phyloP scores from a whole-genome alignment of 1,140 invertebrate genomes.

The Hesperophylax magnus region DNA sequence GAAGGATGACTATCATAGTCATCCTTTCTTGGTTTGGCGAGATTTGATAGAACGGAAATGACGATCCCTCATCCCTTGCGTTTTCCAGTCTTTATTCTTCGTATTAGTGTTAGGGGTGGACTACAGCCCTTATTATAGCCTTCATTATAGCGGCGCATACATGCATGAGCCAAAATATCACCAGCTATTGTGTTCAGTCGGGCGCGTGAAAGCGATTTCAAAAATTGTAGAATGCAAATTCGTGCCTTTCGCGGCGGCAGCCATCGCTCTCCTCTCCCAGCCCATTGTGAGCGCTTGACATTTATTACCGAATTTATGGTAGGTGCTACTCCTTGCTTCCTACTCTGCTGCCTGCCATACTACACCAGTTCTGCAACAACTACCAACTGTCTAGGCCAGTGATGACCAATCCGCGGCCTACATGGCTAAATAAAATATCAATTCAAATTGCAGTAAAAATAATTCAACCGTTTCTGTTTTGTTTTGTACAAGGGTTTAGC shows the following conservation, averaged over 20 bases:
- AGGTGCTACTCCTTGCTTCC: neutral
- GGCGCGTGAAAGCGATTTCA: conserved; percentile 35
- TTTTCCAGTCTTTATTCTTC: neutral
- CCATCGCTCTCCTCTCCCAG: conserved; percentile 31
- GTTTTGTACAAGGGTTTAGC: too few species aligned
- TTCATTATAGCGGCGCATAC: conserved; percentile 31
- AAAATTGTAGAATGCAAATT: conserved; percentile 40
- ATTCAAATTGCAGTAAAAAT: too few species aligned
- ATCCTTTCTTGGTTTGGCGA: neutral
- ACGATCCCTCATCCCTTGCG: neutral
- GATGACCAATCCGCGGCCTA: too few species aligned
- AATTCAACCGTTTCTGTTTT: too few species aligned
- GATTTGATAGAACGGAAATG: conserved; percentile 12
- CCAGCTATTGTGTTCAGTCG: neutral
- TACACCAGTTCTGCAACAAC: neutral
- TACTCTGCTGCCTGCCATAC: neutral
- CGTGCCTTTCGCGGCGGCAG: conserved; percentile 26
- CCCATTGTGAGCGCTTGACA: conserved; percentile 37
- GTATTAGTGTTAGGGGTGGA: conserved; percentile 28
- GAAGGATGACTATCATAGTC: neutral
- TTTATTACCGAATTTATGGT: conserved; percentile 40
- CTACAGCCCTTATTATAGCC: conserved; percentile 18
- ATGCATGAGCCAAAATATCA: conserved; percentile 17
- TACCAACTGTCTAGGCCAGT: conserved; percentile 13
- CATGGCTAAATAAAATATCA: too few species aligned